These are phyloP conservation scores for Apoderus coryli DNA, from an alignment of 2,888 invertebrate species.

Conservation along the genomic window DNA sequence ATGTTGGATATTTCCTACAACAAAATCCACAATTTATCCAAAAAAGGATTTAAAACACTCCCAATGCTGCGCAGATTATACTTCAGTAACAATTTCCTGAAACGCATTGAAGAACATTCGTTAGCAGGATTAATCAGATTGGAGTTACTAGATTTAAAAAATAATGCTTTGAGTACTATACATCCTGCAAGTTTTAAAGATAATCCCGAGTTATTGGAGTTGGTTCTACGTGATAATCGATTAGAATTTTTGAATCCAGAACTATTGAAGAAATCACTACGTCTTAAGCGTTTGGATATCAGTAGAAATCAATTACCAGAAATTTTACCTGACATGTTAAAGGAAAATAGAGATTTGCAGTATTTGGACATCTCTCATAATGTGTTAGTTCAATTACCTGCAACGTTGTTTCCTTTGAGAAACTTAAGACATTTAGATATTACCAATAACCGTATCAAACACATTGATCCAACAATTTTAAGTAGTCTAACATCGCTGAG, in stretches of 20 bases:
- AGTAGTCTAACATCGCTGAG: constrained; percentile 52
- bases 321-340: constrained; percentile 48
- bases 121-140: constrained; percentile 55
- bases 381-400: constrained; percentile 55
- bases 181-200: constrained; percentile 50
- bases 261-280: constrained; percentile 48
- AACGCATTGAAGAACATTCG: constrained; percentile 50
- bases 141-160: constrained; percentile 58
- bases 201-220: constrained; percentile 46
- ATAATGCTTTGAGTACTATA: constrained; percentile 55
- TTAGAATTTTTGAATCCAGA: constrained; percentile 55
- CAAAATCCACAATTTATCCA: constrained; percentile 52
- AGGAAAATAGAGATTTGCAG: constrained; percentile 50
- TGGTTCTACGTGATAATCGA: constrained; percentile 64
- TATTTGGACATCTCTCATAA: constrained; percentile 67
- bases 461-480: constrained; percentile 53
- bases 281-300: constrained; percentile 52
- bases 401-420: constrained; percentile 50
- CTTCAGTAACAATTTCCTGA: constrained; percentile 58
- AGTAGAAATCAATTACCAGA: constrained; percentile 61
- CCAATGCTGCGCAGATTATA: constrained; percentile 53
- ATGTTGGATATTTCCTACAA: constrained; percentile 64
- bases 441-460: constrained; percentile 60
- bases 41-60: constrained; percentile 48
- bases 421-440: constrained; percentile 60